phyloP scores from a whole-genome alignment of 1,140 invertebrate genomes.

The Harpegnathos saltator region DNA sequence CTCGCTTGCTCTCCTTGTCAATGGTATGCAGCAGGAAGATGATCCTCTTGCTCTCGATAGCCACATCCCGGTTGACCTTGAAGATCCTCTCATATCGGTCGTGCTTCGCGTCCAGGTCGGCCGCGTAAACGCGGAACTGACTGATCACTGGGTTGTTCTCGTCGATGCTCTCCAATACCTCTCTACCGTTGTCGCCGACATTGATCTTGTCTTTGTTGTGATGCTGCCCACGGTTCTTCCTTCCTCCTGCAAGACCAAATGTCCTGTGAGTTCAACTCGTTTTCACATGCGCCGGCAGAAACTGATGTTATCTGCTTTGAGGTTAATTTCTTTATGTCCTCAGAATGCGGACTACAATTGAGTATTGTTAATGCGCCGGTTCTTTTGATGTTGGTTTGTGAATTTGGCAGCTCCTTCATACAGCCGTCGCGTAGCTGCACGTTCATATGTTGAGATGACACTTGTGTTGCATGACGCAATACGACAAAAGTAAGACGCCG shows the following conservation, averaged over 20 bases:
- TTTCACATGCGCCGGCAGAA: too few relatives aligned
- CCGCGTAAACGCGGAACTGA: slow-evolving; percentile 89
- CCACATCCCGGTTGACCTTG: slow-evolving; percentile 95
- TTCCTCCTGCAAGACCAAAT: slow-evolving; percentile 40
- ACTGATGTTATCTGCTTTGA: too few relatives aligned
- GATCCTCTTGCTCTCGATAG: slow-evolving; percentile 95
- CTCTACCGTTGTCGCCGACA: slow-evolving; percentile 79
- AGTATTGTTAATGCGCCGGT: neutral
- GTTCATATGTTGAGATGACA: neutral
- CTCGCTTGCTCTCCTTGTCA: slow-evolving; percentile 87
- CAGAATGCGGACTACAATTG: neutral
- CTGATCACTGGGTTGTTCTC: slow-evolving; percentile 88
- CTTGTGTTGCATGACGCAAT: neutral
- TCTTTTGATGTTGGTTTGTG: neutral
- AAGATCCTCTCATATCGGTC: slow-evolving; percentile 94
- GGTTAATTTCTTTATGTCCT: too few relatives aligned
- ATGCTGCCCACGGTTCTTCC: slow-evolving; percentile 64
- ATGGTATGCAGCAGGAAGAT: slow-evolving; percentile 95
- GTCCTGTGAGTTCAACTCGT: neutral
- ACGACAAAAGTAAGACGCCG: neutral
- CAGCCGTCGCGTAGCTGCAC: neutral
- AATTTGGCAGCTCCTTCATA: too few relatives aligned
- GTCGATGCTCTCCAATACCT: slow-evolving; percentile 82
- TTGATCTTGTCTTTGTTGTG: slow-evolving; percentile 76
- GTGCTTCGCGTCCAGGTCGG: slow-evolving; percentile 92